Base-by-base conservation (phyloP, 2,888 invertebrate genomes). In the Melolontha melolontha region DNA sequence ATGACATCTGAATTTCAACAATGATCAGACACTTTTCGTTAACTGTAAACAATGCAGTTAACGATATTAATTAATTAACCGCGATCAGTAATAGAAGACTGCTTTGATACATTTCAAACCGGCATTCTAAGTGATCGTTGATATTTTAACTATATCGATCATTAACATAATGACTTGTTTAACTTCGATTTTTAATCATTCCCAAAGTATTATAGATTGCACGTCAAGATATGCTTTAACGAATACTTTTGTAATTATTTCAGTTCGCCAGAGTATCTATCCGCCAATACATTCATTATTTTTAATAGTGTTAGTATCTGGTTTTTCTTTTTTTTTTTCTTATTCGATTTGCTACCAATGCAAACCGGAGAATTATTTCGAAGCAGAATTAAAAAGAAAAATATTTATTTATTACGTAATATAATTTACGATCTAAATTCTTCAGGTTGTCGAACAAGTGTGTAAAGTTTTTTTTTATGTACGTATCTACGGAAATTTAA, bases 171-270 rank as follows among this genome's bases (percentile, higher is more conserved):
- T 59, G 66, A 59, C 57, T 59, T 66, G 66, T 59, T 66, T 50
- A 59, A 49, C 41, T 66, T 57, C 59, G 66, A 57, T 57, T 71
- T 66, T 70, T 69, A 67, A 64, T 63, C 54, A 41, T 69, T 29
- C 50, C 49, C 47, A 12, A 44, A 34, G 59, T 44, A 69, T 66
- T 69, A 69, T 70, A 73, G 75, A 75, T 75, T 75, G 71, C 73
- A 72, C 71, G 75, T 75, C 73, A 73, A 75, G 75, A 75, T 75
- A 70, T 52, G 71, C 69, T 70, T 29, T 47, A 41, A 50, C 49
- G 51, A 55, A 57, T 66, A 59, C 57, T 59, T 66, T 66, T 66
- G 59, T 66, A 66, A 66, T 66, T 66, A 66, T 50, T 59, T 55
- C 57, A 66, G 49, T 57, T 27, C 66, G 17, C 40, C 49, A 50